These are phyloP conservation scores for Mugil cephalus DNA, from an alignment of 2,113 vertebrate genomes.

Conservation along the genomic window DNA sequence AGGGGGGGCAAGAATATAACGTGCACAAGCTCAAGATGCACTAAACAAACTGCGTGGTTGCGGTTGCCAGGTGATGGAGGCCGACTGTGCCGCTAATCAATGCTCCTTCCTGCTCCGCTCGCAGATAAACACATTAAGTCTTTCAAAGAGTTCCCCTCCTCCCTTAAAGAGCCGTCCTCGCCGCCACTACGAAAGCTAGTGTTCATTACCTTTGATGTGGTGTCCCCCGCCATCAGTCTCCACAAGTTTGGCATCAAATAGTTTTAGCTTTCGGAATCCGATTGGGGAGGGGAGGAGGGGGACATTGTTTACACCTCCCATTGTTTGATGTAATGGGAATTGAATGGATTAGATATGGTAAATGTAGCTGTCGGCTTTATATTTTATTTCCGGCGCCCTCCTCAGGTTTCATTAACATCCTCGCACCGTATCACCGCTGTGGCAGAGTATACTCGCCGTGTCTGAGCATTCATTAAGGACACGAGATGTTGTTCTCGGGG, in stretches of 20 bases:
- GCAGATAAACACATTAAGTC: neutral
- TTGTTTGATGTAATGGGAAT: constrained; percentile 51
- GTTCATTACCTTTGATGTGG: constrained; percentile 8
- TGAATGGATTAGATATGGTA: constrained; percentile 49
- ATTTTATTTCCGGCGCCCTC: constrained; percentile 4
- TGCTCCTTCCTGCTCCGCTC: constrained; percentile 17
- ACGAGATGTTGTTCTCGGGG: constrained; percentile 30
- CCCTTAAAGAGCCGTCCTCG: neutral
- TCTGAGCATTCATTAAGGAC: constrained; percentile 57
- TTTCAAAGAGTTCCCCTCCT: too few species aligned
- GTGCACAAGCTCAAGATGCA: neutral
- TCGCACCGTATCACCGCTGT: constrained; percentile 25
- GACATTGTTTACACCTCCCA: constrained; percentile 26
- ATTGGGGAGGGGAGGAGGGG: neutral
- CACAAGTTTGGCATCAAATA: constrained; percentile 28
- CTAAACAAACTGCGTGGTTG: neutral
- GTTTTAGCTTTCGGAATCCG: constrained; percentile 31
- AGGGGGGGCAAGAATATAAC: neutral
- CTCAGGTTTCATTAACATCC: constrained; percentile 60
- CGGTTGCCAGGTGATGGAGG: constrained; percentile 29
- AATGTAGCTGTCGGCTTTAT: constrained; percentile 43
- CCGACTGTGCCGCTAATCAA: constrained; percentile 31
- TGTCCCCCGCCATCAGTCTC: neutral
- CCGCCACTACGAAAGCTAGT: neutral
- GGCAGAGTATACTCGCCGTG: constrained; percentile 27